These are phyloP conservation scores for Hestina assimilis DNA, from an alignment of 1,140 invertebrate species.

Conservation along the genomic window DNA sequence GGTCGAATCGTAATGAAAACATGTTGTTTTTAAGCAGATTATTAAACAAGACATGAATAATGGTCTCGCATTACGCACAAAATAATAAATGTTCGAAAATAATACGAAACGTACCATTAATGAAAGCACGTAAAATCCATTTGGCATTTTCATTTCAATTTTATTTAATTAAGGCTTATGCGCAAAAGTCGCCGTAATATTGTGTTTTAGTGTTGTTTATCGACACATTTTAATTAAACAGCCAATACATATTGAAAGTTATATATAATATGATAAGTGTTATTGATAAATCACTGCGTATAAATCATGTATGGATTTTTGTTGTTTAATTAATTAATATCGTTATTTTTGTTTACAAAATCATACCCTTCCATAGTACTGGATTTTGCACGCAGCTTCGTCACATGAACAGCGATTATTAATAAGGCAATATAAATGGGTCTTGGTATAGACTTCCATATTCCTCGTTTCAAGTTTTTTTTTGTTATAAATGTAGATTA, in stretches of 20 bases:
- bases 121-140: slow-evolving; percentile 76
- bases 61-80: slow-evolving; percentile 65
- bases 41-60: slow-evolving; percentile 60
- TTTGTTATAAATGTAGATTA: too few relatives aligned
- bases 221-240: slow-evolving; percentile 33
- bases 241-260: slow-evolving; percentile 18
- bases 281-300: neutral
- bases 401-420: too few relatives aligned
- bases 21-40: slow-evolving; percentile 67
- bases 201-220: slow-evolving; percentile 38
- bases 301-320: too few relatives aligned
- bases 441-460: too few relatives aligned
- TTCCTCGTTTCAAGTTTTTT: too few relatives aligned
- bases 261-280: slow-evolving; percentile 13
- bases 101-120: slow-evolving; percentile 72
- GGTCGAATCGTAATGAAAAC: slow-evolving; percentile 51
- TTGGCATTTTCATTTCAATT: slow-evolving; percentile 76
- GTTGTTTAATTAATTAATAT: too few relatives aligned
- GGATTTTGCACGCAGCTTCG: too few relatives aligned
- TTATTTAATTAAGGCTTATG: slow-evolving; percentile 77
- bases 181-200: slow-evolving; percentile 40
- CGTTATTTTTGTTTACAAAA: too few relatives aligned
- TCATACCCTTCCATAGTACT: too few relatives aligned
- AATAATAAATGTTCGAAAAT: slow-evolving; percentile 76
- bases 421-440: too few relatives aligned